Base-by-base conservation (phyloP, 2,113 vertebrate genomes). In the Machaerirhynchus nigripectus region DNA sequence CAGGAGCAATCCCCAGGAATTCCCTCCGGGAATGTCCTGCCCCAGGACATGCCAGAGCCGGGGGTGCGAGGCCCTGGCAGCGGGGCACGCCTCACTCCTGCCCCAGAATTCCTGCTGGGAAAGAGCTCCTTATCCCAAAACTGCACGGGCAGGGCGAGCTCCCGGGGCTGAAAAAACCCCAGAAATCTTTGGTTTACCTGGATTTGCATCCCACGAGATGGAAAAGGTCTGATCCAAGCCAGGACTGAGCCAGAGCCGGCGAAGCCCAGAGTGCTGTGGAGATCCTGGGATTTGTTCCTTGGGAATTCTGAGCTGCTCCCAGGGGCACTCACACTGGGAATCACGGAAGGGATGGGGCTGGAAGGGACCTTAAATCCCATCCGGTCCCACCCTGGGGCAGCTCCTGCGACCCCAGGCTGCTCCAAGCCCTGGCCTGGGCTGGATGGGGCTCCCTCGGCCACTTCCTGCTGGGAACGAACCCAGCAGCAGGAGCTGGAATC, bases 221-320 rank as follows among this genome's bases (percentile, higher is more conserved):
- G 10, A 33, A 18, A 27, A 33, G 46, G 28, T 21, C 57, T 27
- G 57, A 6, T 10, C 49, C 46, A 16, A 74, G 10, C 22, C 19
- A 14, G 47, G 40, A 8, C 30, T 2, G 3, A 90, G n/a, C 14
- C 10, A 10, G 28, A 24, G 20, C 15, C 0, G 17, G 70, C 3
- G 17, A 30, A 46, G 26, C 26, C 42, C 42, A 6, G 33, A 6
- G 33, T 30, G 40, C 50, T 24, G 20, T 15, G 61, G 50, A 12
- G 15, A 23, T 4, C 39, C 44, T 12, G 78, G 35, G 53, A n/a
- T 75, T 40, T 17, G 13, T 27, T 42, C 82, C 28, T 17, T 15
- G 35, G 28, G 26, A 31, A 33, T 35, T 56, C 82, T 16, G 1
- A 50, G 30, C 60, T 61, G 44, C 77, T 56, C 4, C 8, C 3